phyloP scores from a whole-genome alignment of 2,888 invertebrate species.

The Smittia sp. region DNA sequence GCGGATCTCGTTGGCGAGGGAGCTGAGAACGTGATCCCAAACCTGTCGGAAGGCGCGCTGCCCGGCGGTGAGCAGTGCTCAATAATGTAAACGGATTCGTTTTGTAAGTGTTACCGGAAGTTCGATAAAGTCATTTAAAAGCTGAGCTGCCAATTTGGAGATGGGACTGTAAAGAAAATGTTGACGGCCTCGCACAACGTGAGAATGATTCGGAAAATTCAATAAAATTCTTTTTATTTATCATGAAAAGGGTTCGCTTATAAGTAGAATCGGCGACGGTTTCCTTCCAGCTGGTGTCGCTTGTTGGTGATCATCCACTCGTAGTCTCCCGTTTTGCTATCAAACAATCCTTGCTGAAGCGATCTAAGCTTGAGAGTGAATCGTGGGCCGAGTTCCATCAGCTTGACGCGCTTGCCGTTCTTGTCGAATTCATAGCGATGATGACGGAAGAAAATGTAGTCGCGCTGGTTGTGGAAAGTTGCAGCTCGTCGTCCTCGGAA shows the following conservation, averaged over 20 bases:
- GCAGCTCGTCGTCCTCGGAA: constrained; percentile 90
- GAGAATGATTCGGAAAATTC: neutral
- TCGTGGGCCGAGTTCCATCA: constrained; percentile 94
- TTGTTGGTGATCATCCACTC: constrained; percentile 92
- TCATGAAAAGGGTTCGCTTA: constrained; percentile 52
- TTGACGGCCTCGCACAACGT: neutral
- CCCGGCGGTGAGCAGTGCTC: constrained; percentile 40
- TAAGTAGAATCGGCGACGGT: constrained; percentile 87
- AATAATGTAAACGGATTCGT: constrained; percentile 35
- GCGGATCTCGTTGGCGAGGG: constrained; percentile 73
- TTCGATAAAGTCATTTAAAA: neutral
- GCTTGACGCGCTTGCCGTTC: constrained; percentile 68
- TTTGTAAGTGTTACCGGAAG: neutral
- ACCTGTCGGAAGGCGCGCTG: constrained; percentile 25
- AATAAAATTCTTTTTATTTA: neutral
- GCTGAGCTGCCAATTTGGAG: too few species aligned
- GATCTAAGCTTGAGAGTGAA: constrained; percentile 92
- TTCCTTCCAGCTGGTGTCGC: constrained; percentile 91
- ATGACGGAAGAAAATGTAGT: constrained; percentile 97
- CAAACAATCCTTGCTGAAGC: constrained; percentile 95
- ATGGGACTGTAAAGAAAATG: too few species aligned
- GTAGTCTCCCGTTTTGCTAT: constrained; percentile 94
- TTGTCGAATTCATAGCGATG: constrained; percentile 92
- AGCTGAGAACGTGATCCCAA: constrained; percentile 51
- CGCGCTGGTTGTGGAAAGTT: constrained; percentile 98